Evolutionary conservation across 1,140 invertebrate species (phyloP).

Genomic region (Bombus waltoni): DNA sequence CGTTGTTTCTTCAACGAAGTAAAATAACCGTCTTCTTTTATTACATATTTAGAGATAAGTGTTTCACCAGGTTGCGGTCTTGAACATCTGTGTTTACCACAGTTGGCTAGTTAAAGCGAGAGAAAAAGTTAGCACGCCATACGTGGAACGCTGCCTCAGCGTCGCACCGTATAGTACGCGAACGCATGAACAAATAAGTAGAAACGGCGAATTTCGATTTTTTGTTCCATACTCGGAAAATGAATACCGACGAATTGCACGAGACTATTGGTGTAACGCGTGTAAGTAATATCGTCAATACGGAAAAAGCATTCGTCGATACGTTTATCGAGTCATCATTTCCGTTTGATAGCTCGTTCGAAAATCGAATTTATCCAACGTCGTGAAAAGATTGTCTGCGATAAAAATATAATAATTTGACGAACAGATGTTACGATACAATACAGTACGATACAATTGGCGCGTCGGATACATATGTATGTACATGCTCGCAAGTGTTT

Average conservation of each 20-base stretch:
- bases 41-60: slow-evolving; percentile 19
- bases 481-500: not conserved
- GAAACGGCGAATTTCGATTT: slow-evolving; percentile 17
- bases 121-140: slow-evolving; percentile 19
- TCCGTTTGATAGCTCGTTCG: not conserved
- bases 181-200: slow-evolving; percentile 3
- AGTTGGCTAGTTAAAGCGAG: not conserved
- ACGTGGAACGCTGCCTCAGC: not conserved
- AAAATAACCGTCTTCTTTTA: not conserved
- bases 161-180: too few species aligned
- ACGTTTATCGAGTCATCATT: slow-evolving; percentile 2
- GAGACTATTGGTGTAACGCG: not conserved
- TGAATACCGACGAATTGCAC: not conserved
- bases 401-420: not conserved
- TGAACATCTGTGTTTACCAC: slow-evolving; percentile 58
- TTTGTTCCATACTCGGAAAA: not conserved
- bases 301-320: too few species aligned
- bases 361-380: not conserved
- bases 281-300: too few species aligned
- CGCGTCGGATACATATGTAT: not conserved
- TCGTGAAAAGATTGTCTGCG: not conserved
- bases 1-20: not conserved
- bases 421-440: slow-evolving; percentile 1
- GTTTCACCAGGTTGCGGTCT: slow-evolving; percentile 7
- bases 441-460: not conserved